Percentiles rank a stretch among this genome's conserved stretches.
phyloP scores from a whole-genome alignment of 2,888 invertebrate genomes.

The Rhabditophanes sp. region DNA sequence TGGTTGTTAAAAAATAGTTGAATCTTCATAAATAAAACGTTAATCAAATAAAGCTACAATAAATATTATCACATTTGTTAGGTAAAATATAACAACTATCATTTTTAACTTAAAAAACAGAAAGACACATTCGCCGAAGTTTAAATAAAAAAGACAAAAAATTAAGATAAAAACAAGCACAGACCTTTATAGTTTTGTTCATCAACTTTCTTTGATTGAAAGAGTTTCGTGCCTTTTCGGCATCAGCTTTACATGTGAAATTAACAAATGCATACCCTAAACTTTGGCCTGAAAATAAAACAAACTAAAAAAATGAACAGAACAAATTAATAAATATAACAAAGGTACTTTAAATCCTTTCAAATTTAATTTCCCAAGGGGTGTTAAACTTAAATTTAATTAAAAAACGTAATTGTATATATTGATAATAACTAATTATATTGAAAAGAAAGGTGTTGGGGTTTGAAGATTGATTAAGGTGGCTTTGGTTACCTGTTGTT shows the following conservation, averaged over 20 bases:
- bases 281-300: too few species aligned
- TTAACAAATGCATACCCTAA: conserved; percentile 99
- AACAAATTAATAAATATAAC: conserved; percentile 6
- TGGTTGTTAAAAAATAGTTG: too few species aligned
- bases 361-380: conserved; percentile 1
- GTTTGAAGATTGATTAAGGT: too few species aligned
- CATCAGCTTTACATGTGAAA: conserved; percentile 90
- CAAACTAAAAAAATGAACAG: conserved; percentile 33
- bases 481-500: conserved; percentile 75
- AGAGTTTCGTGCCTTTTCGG: conserved; percentile 92
- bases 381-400: not conserved
- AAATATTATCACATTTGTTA: too few species aligned
- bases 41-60: too few species aligned
- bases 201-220: conserved; percentile 91
- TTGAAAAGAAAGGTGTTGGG: too few species aligned
- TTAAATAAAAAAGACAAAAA: too few species aligned
- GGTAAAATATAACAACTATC: too few species aligned
- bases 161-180: conserved; percentile 47
- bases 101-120: too few species aligned
- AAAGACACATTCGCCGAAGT: too few species aligned
- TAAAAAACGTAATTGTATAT: not conserved
- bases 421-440: not conserved
- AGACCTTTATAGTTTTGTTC: conserved; percentile 96
- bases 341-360: conserved; percentile 5
- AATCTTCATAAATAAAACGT: too few species aligned